phyloP scores from a whole-genome alignment of 2,797 vertebrate genomes.

The Triplophysa yarkandensis region DNA sequence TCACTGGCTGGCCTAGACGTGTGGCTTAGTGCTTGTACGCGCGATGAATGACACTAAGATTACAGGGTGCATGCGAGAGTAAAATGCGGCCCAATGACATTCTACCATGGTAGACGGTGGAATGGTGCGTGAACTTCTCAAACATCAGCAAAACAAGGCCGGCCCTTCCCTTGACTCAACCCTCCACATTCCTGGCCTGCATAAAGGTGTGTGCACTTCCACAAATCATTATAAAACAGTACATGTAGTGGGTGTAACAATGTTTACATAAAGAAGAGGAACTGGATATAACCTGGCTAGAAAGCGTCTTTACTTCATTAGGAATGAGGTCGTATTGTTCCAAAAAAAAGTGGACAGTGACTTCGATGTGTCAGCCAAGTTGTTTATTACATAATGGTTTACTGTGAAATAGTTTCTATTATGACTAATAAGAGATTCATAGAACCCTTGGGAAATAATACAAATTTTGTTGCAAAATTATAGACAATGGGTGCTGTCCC shows the following conservation, averaged over 20 bases:
- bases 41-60: not conserved
- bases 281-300: not conserved
- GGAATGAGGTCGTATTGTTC: not conserved
- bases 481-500: not conserved
- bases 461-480: not conserved
- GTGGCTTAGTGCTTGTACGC: not conserved
- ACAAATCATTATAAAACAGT: conserved; percentile 40
- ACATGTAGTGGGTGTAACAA: conserved; percentile 27
- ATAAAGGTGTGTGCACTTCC: conserved; percentile 32
- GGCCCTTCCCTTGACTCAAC: conserved; percentile 34
- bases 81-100: conserved; percentile 40
- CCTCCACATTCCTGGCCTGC: conserved; percentile 35
- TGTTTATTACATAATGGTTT: not conserved
- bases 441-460: not conserved
- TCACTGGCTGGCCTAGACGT: not conserved
- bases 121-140: conserved; percentile 16
- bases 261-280: conserved; percentile 31
- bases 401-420: not conserved
- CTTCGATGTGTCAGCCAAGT: not conserved
- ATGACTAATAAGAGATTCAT: not conserved
- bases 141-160: conserved; percentile 9
- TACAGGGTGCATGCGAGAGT: conserved; percentile 31
- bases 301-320: not conserved
- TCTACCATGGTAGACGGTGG: conserved; percentile 20
- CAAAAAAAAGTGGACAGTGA: conserved; percentile 1